Evolutionary conservation across 2,888 invertebrate species (phyloP), one percentile per base, ranked within the genome.

Genomic region (Agriopis leucophaearia): DNA sequence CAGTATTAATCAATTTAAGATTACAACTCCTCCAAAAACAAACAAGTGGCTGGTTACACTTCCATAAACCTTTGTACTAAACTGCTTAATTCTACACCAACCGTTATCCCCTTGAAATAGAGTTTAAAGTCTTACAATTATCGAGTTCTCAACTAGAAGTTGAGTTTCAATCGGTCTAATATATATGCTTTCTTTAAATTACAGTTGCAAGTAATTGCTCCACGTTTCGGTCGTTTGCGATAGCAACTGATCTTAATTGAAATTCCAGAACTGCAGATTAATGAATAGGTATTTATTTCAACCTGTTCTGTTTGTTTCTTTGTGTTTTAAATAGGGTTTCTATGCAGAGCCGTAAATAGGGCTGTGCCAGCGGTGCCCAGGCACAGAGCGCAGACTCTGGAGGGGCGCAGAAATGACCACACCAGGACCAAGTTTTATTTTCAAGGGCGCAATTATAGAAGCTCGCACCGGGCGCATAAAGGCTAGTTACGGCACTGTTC

Each of bases 201-300:
- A 72, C 73, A 65, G 70, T 70, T 71, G 65, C 63, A 65, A 74
- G 69, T 73, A 74, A 74, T 72, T 74, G 74, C 65, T 67, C 59
- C 54, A 40, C 16, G 59, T 59, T 64, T 56, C 48, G 27, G 27
- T 48, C 48, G 8, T 48, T 48, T 62, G 71, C 66, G 65, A 71
- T 70, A 51, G 70, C 55, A 71, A 73, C 60, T 70, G 72, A 66
- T 68, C 60, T 73, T 71, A 73, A 74, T 74, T 71, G 71, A 70
- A 74, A 74, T 74, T 74, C 73, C 64, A 35, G 42, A 48, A 57
- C 38, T 60, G 16, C 16, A 51, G 4, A 64, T 60, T 40, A 48
- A 55, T 51, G 57, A 57, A 47, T 8, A 57, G 12, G 15, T 47
- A 15, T 35, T 57, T 44, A 13, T 35, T 35, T 50, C 18, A 50